Evolutionary conservation across 2,797 vertebrate species (phyloP).

Genomic region (Cynopterus sphinx): DNA sequence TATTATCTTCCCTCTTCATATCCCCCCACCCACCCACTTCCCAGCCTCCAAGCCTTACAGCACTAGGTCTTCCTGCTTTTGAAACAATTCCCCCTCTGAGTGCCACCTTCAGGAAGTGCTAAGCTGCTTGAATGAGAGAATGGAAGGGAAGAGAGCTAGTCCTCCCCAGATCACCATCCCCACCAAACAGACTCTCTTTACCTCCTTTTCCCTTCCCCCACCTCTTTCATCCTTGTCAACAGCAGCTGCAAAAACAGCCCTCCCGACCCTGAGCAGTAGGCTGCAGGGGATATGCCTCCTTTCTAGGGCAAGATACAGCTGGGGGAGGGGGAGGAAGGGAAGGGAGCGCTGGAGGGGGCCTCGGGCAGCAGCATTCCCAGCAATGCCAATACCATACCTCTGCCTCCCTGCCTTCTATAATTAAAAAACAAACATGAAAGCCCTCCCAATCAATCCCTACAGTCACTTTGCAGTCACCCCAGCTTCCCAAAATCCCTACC

Average conservation of each 20-base stretch:
- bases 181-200: background rate
- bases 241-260: constrained; percentile 28
- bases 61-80: background rate
- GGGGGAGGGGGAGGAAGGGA: no score
- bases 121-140: background rate
- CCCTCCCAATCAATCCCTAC: background rate
- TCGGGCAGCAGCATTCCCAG: background rate
- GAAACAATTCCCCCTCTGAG: background rate
- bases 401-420: background rate
- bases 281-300: background rate
- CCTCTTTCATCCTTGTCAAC: background rate
- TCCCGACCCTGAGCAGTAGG: background rate
- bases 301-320: background rate
- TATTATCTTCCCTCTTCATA: background rate
- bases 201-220: background rate
- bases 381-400: background rate
- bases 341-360: no score
- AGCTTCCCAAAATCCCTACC: background rate
- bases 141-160: background rate
- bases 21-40: background rate
- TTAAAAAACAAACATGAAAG: constrained; percentile 8
- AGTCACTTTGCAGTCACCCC: background rate
- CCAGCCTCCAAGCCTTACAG: background rate
- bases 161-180: background rate
- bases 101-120: background rate